These are phyloP conservation scores for Drosophila picticornis DNA, from an alignment of 2,888 invertebrate species.

Conservation along the genomic window DNA sequence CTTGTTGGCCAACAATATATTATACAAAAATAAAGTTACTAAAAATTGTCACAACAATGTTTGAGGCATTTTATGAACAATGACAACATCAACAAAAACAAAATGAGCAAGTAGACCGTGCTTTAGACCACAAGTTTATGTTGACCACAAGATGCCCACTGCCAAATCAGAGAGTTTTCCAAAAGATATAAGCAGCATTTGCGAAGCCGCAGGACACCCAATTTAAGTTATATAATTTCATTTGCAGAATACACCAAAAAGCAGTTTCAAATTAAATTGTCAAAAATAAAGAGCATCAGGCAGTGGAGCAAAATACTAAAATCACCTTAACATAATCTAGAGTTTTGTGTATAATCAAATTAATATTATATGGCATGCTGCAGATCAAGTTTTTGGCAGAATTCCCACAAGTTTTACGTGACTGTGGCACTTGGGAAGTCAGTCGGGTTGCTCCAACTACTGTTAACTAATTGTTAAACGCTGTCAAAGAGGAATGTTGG, in stretches of 20 bases:
- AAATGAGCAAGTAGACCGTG: not conserved
- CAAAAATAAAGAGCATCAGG: conserved; percentile 41
- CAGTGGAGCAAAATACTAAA: not conserved
- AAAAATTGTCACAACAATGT: conserved; percentile 48
- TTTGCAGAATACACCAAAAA: conserved; percentile 16
- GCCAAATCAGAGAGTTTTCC: not conserved
- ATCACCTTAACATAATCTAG: conserved; percentile 19
- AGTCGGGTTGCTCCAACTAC: not conserved
- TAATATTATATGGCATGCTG: conserved; percentile 17
- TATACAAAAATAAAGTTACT: conserved; percentile 45
- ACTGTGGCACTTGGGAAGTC: conserved; percentile 3
- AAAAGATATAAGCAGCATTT: not conserved
- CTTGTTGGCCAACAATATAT: conserved; percentile 62
- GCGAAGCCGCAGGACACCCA: not conserved
- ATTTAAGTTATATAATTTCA: not conserved
- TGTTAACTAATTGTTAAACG: conserved; percentile 63
- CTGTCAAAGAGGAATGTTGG: conserved; percentile 33
- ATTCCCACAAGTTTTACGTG: conserved; percentile 27
- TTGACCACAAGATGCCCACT: conserved; percentile 1
- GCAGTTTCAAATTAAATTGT: conserved; percentile 37
- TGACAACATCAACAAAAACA: conserved; percentile 5
- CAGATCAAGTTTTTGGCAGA: conserved; percentile 3
- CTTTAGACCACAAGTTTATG: not conserved
- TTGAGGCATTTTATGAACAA: conserved; percentile 31
- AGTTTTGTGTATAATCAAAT: conserved; percentile 26